Evolutionary conservation across 2,888 invertebrate species (phyloP), one percentile per base, ranked within the genome.

Genomic region (Pardosa pseudoannulata): DNA sequence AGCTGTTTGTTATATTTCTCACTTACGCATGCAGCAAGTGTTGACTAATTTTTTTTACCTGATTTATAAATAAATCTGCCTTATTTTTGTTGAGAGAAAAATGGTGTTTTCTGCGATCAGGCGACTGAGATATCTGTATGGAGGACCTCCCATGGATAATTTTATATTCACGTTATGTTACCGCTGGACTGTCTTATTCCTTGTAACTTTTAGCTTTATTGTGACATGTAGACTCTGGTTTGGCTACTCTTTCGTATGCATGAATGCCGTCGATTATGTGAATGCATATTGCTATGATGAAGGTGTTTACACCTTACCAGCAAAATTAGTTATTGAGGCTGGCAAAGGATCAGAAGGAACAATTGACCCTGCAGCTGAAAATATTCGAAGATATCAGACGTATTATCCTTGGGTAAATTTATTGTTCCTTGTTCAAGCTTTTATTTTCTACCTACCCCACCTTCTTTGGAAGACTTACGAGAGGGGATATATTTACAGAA

Each of bases 351-450:
- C 19, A 23, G 11, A 6, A 19, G 3, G 7, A 11, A 11, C 28
- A 13, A 1, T 13, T 11, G 46, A 32, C 0, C 70, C 82, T 0
- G 1, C n/a, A 0, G 6, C 6, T 6, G 67, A 68, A 13, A 23
- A 41, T 19, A 71, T 27, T 46, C 36, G 70, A 2, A 62, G 82
- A 0, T 28, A 85, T 31, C 70, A 70, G 11, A 2, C 13, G 19
- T 74, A 64, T 50, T 86, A 86, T 1, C 28, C 73, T 0, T 86
- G 85, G 85, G 85, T 79, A n/a, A 86, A 86, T 41, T 32, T 86
- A 5, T 19, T 86, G 1, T 62, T 86, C 32, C 32, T 86, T 2
- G 70, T 86, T 1, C 85, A 86, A 1, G 85, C 85, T 13, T 62
- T 79, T 7, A 70, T 46, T 16, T 86, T 79, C 39, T 86, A 74